phyloP scores from a whole-genome alignment of 2,888 invertebrate species.

The Drosophila mimetica region DNA sequence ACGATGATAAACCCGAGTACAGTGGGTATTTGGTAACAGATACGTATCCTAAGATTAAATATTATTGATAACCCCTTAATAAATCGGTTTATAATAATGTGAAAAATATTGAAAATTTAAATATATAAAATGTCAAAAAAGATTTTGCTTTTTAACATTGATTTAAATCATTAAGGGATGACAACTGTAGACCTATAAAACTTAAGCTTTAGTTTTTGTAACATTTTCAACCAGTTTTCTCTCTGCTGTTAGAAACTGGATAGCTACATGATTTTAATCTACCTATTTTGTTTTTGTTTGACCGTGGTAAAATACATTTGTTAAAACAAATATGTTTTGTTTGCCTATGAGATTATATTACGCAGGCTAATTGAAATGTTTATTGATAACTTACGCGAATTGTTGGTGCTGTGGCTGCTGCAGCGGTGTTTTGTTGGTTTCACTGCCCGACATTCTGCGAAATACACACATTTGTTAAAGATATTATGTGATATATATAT shows the following conservation, averaged over 20 bases:
- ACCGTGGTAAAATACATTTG: slow-evolving; percentile 2
- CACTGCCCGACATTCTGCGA: slow-evolving; percentile 64
- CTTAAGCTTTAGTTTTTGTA: no score
- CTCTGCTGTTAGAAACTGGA: background rate
- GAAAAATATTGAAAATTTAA: no score
- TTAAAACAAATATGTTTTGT: slow-evolving; percentile 15
- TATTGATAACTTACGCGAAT: slow-evolving; percentile 78
- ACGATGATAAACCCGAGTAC: slow-evolving; percentile 10
- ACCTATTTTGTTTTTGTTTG: background rate
- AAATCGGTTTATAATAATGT: background rate
- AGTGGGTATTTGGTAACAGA: background rate
- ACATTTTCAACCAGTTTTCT: background rate
- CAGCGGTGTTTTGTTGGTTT: slow-evolving; percentile 36
- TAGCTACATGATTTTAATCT: background rate
- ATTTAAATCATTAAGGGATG: no score
- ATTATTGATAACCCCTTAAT: background rate
- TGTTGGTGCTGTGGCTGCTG: slow-evolving; percentile 67
- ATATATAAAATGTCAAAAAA: no score
- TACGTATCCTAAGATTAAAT: background rate
- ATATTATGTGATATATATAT: slow-evolving; percentile 12
- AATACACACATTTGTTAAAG: slow-evolving; percentile 10
- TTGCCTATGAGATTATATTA: slow-evolving; percentile 30
- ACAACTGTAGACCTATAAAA: no score
- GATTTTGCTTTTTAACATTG: no score
- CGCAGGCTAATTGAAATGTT: slow-evolving; percentile 39